Base-by-base conservation (phyloP, 92 coral and sea anemone genomes). In the Chrysogorgia sp. region DNA sequence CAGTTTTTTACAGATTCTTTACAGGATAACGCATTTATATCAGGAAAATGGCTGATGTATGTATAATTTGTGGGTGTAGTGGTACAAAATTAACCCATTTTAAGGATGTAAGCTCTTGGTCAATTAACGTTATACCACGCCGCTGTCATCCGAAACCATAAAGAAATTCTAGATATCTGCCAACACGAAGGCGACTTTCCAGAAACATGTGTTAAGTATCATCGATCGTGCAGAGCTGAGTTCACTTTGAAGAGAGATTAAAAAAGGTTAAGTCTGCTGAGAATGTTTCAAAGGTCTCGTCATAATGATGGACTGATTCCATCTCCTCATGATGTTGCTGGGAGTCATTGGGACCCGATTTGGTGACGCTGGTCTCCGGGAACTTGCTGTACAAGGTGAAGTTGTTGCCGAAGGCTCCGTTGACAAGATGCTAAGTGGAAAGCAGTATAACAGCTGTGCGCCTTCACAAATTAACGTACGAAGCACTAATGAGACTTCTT, bases 361-460 rank as follows among this genome's bases (percentile, higher is more conserved):
- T 63, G 89, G 84, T 22, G 92, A 88, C 48, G 92, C 89, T 77
- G 89, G 92, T 29, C 87, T 89, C 40, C 48, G 82, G 35, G 90
- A 89, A n/a, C n/a, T n/a, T n/a, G n/a, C n/a, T n/a, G n/a, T n/a
- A 22, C 80, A 80, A 61, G 53, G 88, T 52, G 79, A 49, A 0
- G 79, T 81, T 12, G 53, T 81, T 3, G 74, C 77, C 1, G 82
- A 72, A 33, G 79, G 82, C 19, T 74, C 69, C 17, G 32, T 85
- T 0, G 67, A 0, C n/a, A n/a, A n/a, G n/a, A 82, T 79, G 37
- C 56, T 66, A 12, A 67, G 2, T 12, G 78, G 84, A 14, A 80
- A 67, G 34, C 78, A 80, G 19, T 80, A 80, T 15, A 10, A 25
- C 82, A 62, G 85, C 85, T 40, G 74, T 70, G 72, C 47, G 74